Evolutionary conservation across 1,140 invertebrate species (phyloP).

Genomic region (Asobara japonica): DNA sequence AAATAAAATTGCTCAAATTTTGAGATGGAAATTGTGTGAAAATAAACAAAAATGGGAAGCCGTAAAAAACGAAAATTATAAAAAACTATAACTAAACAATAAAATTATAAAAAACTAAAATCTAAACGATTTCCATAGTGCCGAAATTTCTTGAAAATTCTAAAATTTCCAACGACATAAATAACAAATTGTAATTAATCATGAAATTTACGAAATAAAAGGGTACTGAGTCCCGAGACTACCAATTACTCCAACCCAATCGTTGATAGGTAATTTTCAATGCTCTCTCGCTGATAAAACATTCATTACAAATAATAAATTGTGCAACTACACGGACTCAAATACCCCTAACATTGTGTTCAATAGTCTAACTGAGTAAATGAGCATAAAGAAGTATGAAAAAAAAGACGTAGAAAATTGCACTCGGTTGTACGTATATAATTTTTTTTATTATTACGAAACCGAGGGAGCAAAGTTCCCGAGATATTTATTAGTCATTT

Average conservation of each 20-base stretch:
- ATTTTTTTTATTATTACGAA: slow-evolving; percentile 2
- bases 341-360: background rate
- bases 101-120: too few relatives aligned
- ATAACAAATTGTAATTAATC: slow-evolving; percentile 15
- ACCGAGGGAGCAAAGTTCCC: slow-evolving; percentile 5
- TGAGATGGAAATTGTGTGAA: too few relatives aligned
- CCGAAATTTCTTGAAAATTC: too few relatives aligned
- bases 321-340: background rate
- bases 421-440: background rate
- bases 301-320: background rate
- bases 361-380: background rate
- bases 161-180: background rate
- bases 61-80: too few relatives aligned
- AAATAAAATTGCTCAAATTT: too few relatives aligned
- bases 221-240: slow-evolving; percentile 3
- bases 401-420: background rate
- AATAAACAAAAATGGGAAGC: too few relatives aligned
- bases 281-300: too few relatives aligned
- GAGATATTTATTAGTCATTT: slow-evolving; percentile 15
- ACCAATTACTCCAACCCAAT: slow-evolving; percentile 11
- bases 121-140: too few relatives aligned
- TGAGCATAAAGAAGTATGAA: background rate
- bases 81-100: too few relatives aligned
- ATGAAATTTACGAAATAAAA: slow-evolving; percentile 8
- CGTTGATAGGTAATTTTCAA: slow-evolving; percentile 9